Evolutionary conservation across 53 echinoderm and acorn worm genomes (phyloP), one percentile per base, ranked within the genome.

Genomic region (Pentamera pediparva): DNA sequence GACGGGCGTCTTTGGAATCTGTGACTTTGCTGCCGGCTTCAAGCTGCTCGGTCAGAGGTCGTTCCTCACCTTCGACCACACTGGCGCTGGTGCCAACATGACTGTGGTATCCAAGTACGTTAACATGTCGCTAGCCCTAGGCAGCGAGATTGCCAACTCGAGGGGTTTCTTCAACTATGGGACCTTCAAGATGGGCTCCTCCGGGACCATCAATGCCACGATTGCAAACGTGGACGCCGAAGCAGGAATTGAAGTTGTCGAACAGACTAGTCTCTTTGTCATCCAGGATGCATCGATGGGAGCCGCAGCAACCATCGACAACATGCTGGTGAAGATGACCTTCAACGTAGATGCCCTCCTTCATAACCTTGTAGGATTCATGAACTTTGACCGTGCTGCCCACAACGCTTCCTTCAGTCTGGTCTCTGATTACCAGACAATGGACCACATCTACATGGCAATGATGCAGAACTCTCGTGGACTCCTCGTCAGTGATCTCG

Each of bases 271-370:
- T 24, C 65, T 82, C 35, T 63, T 75, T 47, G 61, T 25, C 4
- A 26, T 67, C 25, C 18, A 12, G 41, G 28, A 67, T 18, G 45
- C 25, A 20, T 11, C 11, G 40, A 18, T 67, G 17, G 48, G 45
- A 24, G 47, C 12, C 27, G 45, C 26, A 29, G 17, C 30, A 6
- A 70, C 73, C 25, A 12, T 92, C 39, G 77, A 60, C 61, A 89
- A 67, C 28, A 76, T 30, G 34, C 27, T 89, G 62, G 81, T 75
- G 40, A 78, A 71, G 75, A 62, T 86, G 57, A 82, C 77, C 18
- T 32, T 75, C 27, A 76, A 33, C 39, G 81, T 84, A 69, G 83
- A 70, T 56, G 71, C 80, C 45, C 83, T 86, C 75, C 33, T 86
- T 17, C 19, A 11, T 1, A n/a, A 17, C 2, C 52, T 35, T 8